Base-by-base conservation (phyloP, 2,888 invertebrate species). In the Drosophila glabriapex region DNA sequence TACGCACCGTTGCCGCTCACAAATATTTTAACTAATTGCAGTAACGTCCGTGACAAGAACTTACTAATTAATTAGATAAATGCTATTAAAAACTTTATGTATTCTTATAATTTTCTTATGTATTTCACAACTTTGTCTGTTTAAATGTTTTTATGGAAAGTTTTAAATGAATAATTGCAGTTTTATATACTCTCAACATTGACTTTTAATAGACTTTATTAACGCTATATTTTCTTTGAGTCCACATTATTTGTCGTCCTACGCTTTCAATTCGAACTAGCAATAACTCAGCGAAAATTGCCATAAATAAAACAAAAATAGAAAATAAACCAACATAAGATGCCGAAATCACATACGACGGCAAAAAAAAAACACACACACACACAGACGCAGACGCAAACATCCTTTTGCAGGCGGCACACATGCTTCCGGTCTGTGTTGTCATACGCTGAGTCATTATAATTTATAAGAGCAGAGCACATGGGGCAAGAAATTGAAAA, bases 371-470 rank as follows among this genome's bases (percentile, higher is more conserved):
- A 55, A 35, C 28, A 58, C 33, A 60, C 49, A 49, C n/a, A 54
- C 31, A n/a, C n/a, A n/a, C n/a, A 50, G 2, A 25, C 25, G 59
- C 37, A 52, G 41, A 50, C 52, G 39, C 59, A 65, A 22, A 63
- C 49, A 46, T 33, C 54, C 58, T 29, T 59, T 53, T 53, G 12
- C 31, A 68, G 46, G 12, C 66, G 74, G 76, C 85, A 85, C 82
- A 72, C 80, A 70, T 77, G 77, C 80, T 78, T 85, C 86, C 86
- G 89, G 55, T 62, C 46, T 66, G 55, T 67, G 58, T 55, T 66
- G 66, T 67, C 64, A 71, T 63, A 68, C 83, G 86, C 82, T 90
- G 90, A 89, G 84, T 85, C 90, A 89, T 89, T 87, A 82, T 88
- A 90, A 85, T 83, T 83, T 87, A 88, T 85, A 78, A 79, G 76